Evolutionary conservation across 2,113 vertebrate genomes (phyloP).

Genomic region (Potamarius usumacintae): DNA sequence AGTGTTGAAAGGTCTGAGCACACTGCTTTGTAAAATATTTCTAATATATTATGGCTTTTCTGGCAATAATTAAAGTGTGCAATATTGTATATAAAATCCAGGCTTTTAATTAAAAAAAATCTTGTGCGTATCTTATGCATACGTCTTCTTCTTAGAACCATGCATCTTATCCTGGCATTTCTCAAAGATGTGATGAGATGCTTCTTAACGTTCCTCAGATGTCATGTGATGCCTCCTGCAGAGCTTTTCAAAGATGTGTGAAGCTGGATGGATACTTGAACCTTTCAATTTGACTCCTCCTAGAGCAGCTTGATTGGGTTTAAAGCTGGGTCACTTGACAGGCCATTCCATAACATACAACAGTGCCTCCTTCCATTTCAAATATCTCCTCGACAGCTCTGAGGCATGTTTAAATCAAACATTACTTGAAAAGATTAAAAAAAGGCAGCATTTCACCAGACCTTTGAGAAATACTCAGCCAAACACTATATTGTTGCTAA

Average conservation of each 20-base stretch:
- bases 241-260: not conserved
- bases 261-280: not conserved
- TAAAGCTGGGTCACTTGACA: conserved; percentile 13
- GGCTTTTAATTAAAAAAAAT: not conserved
- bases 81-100: not conserved
- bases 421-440: too few relatives aligned
- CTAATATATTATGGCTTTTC: not conserved
- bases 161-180: not conserved
- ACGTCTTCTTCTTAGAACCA: not conserved
- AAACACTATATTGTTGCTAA: not conserved
- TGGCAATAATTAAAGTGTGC: not conserved
- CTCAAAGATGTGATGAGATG: not conserved
- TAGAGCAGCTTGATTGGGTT: conserved; percentile 7
- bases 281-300: conserved; percentile 10
- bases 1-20: not conserved
- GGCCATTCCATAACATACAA: not conserved
- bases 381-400: not conserved
- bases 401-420: not conserved
- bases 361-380: not conserved
- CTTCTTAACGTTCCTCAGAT: not conserved
- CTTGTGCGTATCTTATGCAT: not conserved
- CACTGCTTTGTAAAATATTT: not conserved
- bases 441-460: not conserved
- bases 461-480: not conserved
- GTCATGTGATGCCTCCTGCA: not conserved